Evolutionary conservation across 92 coral and sea anemone genomes (phyloP).

Genomic region (Palythoa grandis): DNA sequence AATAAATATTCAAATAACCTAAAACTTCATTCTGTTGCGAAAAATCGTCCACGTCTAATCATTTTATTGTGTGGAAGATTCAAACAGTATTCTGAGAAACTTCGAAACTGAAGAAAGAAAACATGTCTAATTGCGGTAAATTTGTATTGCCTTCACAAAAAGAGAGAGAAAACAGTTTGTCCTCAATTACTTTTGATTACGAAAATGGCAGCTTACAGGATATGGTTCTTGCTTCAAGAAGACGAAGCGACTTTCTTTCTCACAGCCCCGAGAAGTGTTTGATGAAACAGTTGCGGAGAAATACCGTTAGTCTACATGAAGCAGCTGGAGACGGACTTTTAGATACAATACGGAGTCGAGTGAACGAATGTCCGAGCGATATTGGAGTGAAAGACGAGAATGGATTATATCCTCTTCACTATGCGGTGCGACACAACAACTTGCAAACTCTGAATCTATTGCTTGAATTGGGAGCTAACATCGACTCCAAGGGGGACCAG

Average conservation of each 20-base stretch:
- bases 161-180: neutral
- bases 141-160: neutral
- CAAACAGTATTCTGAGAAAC: neutral
- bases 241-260: neutral
- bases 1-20: neutral
- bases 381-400: conserved; percentile 16
- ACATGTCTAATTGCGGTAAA: neutral
- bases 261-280: conserved; percentile 30
- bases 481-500: conserved; percentile 1
- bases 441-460: conserved; percentile 8
- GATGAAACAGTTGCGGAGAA: conserved; percentile 27
- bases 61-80: neutral
- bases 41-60: neutral
- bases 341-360: conserved; percentile 24
- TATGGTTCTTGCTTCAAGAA: neutral
- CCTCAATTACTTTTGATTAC: neutral
- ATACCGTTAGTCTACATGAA: conserved; percentile 15
- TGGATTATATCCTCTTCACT: conserved; percentile 17
- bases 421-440: conserved; percentile 9
- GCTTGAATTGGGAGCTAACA: conserved; percentile 30
- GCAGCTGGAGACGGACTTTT: conserved; percentile 25
- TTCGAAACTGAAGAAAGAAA: neutral
- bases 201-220: conserved; percentile 8
- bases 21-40: neutral
- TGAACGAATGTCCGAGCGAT: neutral